A percentile compares a stretch with the other conserved stretches of the same genome.
Conservation (phyloP, 1,140 invertebrate species). For the Lordiphosa mommai region DNA sequence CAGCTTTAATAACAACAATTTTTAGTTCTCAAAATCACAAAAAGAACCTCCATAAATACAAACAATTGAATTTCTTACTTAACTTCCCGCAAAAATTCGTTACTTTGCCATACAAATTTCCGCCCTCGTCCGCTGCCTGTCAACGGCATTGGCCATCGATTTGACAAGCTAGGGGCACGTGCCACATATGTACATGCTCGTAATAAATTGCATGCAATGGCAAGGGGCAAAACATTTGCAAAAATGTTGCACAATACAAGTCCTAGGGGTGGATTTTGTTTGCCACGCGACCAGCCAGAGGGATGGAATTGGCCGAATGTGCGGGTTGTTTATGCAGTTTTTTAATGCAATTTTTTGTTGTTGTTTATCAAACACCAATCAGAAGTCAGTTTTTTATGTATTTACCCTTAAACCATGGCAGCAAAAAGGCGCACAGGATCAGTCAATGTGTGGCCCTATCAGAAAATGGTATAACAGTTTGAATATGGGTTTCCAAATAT, state of each 20-base stretch:
- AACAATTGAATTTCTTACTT: neutral
- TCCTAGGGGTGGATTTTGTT: constrained; percentile 3
- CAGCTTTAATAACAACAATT: too few relatives aligned
- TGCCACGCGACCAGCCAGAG: constrained; percentile 17
- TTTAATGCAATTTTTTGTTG: constrained; percentile 53
- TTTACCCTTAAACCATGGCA: neutral
- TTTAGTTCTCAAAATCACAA: too few relatives aligned
- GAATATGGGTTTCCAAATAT: constrained; percentile 13
- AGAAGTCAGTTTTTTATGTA: constrained; percentile 38
- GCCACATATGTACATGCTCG: constrained; percentile 41
- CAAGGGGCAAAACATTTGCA: constrained; percentile 6
- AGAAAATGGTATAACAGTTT: constrained; percentile 30
- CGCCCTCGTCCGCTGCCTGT: constrained; percentile 39
- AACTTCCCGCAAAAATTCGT: neutral
- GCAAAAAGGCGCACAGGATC: neutral
- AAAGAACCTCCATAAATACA: too few relatives aligned
- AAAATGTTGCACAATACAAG: constrained; percentile 34
- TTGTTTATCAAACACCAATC: constrained; percentile 33
- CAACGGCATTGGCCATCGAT: constrained; percentile 54
- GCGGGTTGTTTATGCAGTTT: constrained; percentile 47
- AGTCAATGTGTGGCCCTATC: constrained; percentile 31
- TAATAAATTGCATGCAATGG: constrained; percentile 44
- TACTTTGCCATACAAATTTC: constrained; percentile 18
- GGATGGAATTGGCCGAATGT: neutral
- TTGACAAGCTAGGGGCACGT: constrained; percentile 31